Conservation (phyloP, 35 echinoderm and acorn worm species). For the Holothuria glaberrima region DNA sequence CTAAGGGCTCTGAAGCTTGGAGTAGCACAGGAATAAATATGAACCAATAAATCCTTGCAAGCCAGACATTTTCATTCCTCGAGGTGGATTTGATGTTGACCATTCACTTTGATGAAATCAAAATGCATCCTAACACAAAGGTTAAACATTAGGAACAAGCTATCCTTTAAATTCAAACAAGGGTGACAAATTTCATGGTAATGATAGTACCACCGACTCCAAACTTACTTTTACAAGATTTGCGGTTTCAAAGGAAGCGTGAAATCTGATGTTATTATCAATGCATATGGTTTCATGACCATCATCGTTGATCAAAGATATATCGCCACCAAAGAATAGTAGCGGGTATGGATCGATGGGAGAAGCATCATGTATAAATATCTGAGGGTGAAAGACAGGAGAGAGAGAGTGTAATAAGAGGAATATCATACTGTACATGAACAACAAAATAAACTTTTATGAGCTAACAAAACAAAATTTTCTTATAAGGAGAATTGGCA, state of each 20-base stretch:
- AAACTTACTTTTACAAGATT: slow-evolving; percentile 80
- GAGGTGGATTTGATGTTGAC: no score
- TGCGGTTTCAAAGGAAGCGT: slow-evolving; percentile 71
- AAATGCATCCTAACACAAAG: not conserved
- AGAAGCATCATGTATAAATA: slow-evolving; percentile 83
- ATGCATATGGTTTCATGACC: slow-evolving; percentile 71
- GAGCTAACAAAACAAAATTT: no score
- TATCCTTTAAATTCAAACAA: not conserved
- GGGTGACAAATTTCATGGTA: no score
- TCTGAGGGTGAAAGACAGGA: slow-evolving; percentile 47
- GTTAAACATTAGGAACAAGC: no score
- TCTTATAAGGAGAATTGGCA: no score
- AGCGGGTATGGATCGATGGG: slow-evolving; percentile 88
- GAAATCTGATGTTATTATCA: slow-evolving; percentile 87
- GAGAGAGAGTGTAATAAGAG: no score
- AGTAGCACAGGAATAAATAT: no score
- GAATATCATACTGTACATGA: no score
- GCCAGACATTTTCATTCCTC: no score
- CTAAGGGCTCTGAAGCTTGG: no score
- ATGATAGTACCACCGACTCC: not conserved
- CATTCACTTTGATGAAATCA: not conserved
- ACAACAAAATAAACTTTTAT: no score
- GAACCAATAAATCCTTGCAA: no score
- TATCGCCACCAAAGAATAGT: slow-evolving; percentile 90
- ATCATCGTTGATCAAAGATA: slow-evolving; percentile 62